Evolutionary conservation across 2,888 invertebrate genomes (phyloP), one percentile per base, ranked within the genome.

Genomic region (Drosophila basisetae): DNA sequence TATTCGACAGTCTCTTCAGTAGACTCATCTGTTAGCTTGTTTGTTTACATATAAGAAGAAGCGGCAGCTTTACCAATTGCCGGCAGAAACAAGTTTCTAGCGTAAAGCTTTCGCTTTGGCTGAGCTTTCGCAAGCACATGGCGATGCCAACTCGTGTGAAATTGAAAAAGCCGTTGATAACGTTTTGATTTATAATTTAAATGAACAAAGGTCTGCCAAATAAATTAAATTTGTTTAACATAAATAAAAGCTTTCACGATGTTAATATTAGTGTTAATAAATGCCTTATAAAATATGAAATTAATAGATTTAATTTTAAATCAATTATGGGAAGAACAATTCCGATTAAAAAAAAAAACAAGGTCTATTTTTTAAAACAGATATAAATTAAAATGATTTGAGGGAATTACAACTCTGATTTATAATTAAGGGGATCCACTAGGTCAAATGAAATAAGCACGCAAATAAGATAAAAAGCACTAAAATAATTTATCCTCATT

Each of bases 1-100:
- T 78, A 16, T 13, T 30, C 67, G 80, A 73, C 80, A 82, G 1
- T 1, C 13, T 9, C 35, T 37, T 1, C 30, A 43, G n/a, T 18
- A 4, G 4, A n/a, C 61, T 70, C 84, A 86, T 80, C 87, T 86
- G 84, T 60, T 68, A 0, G 4, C 3, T 43, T 35, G 56, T 76
- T 84, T 84, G 82, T 84, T 86, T 84, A 84, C 66, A 68, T 53
- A 18, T n/a, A 60, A 73, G 70, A 80, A 59, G 56, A 54, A 76
- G 79, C 65, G 49, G 47, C 22, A 69, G 69, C 70, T 68, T 67
- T 62, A 37, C 1, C 28, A 64, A 56, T 63, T 49, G 69, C 75
- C 80, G 80, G 43, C 5, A 43, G 2, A 37, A 55, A 39, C 77
- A 58, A 18, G 2, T 37, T 37, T 18, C 1, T 6, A 58, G 28